Evolutionary conservation across 1,140 invertebrate species (phyloP), one percentile per base, ranked within the genome.

Genomic region (Drosophila albomicans): DNA sequence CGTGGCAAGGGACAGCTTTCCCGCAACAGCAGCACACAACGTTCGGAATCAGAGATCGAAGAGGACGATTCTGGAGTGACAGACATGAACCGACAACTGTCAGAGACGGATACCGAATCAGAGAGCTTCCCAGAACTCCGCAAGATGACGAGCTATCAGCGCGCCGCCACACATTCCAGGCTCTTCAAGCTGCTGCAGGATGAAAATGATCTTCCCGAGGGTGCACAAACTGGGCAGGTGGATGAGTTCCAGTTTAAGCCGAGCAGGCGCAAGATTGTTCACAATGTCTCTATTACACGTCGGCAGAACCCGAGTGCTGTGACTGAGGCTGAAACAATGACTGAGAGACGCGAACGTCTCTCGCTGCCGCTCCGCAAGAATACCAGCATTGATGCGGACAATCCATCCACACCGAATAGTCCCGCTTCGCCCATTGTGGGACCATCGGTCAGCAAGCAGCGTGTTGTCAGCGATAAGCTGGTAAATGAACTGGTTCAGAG

Each of bases 41-140:
- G 93, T 41, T 94, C 93, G 1, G 91, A 93, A 38, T 94, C 94
- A 1, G 94, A 95, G 71, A 94, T 94, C 38, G 95, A 95, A 52
- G 95, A 96, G 75, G 94, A 95, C 49, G 95, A 96, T 82, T 96
- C 95, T 6, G 96, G 95, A 8, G 95, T 96, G 0, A 96, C 95
- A 1, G 95, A 96, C 81, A 94, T 96, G 84, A 96, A 95, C 73
- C 93, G 95, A 41, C 94, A 95, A 65, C 94, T 96, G 66, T 96
- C 95, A 0, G 95, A 96, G 78, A 94, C 93, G 6, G 95, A 95
- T 52, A 95, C 95, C 0, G 95, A 95, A 63, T 94, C 94, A 2
- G 95, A 96, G 41, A 93, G 93, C 59, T 93, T 93, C 66, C 92
- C 94, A 2, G 93, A 94, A 68, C 78, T 94, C n/a, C 93, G 93